phyloP scores from a whole-genome alignment of 2,888 invertebrate species.

The Sphaerophoria taeniata region DNA sequence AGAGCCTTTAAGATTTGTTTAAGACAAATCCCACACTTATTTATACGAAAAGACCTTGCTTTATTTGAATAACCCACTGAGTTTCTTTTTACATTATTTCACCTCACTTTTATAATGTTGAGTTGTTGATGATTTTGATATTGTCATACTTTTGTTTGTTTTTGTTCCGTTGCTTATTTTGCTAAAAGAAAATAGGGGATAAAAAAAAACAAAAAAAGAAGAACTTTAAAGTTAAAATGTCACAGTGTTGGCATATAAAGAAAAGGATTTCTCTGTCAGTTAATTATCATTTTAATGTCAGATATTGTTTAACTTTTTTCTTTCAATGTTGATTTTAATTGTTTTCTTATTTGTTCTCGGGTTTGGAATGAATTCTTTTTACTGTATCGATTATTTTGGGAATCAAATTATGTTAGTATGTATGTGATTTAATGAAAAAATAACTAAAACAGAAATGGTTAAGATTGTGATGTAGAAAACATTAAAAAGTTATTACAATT shows the following conservation, averaged over 20 bases:
- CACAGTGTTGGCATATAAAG: conserved; percentile 25
- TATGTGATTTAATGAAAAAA: too few species aligned
- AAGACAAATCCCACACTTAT: background rate
- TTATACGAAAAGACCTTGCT: conserved; percentile 1
- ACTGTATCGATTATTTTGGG: too few species aligned
- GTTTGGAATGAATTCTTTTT: too few species aligned
- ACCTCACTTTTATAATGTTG: conserved; percentile 10
- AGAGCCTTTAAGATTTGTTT: background rate
- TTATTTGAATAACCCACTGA: background rate
- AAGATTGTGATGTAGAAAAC: too few species aligned
- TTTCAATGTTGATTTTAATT: conserved; percentile 8
- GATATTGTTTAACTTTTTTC: too few species aligned
- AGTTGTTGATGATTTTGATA: conserved; percentile 30
- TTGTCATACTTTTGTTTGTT: conserved; percentile 17
- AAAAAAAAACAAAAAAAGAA: conserved; percentile 6
- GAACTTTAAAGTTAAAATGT: conserved; percentile 22
- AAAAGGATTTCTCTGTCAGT: conserved; percentile 36
- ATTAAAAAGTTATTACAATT: too few species aligned
- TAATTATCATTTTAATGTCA: conserved; percentile 29
- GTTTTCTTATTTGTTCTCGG: background rate
- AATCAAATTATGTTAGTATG: too few species aligned
- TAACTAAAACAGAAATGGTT: too few species aligned
- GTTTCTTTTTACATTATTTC: conserved; percentile 11
- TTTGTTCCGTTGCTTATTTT: background rate
- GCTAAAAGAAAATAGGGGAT: conserved; percentile 23